Base-by-base conservation (phyloP, 2,888 invertebrate species). In the Drosophila maculinotata region DNA sequence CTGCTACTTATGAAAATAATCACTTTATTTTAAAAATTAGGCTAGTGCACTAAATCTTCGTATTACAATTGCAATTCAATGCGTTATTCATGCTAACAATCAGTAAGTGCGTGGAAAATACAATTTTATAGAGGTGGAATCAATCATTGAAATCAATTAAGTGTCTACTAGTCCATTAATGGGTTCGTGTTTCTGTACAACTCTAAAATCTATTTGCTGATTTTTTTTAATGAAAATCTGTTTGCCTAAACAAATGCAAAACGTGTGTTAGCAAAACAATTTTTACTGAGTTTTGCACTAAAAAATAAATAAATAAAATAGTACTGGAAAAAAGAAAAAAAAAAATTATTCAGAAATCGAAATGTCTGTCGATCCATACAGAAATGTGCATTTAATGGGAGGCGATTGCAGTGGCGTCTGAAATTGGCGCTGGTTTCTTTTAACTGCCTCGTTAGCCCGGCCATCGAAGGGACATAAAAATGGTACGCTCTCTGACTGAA, bases 371-470 rank as follows among this genome's bases (percentile, higher is more conserved):
- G 52, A 31, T 38, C 12, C 31, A 59, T 35, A 49, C 45, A 56
- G 65, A 80, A 72, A 87, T 77, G 74, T 81, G 85, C 79, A 74
- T 84, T 84, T 87, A 84, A 87, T 84, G 75, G 68, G 31, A 60
- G 42, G 36, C 72, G 72, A 66, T 76, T 69, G 73, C 73, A 65
- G 35, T 26, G 39, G 67, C 31, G 53, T 38, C 65, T 62, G 58
- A 59, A 86, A 72, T 79, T 68, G 77, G 49, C 58, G 74, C 42
- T 63, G 54, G 60, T 76, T 71, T 49, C 57, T 39, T 66, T 75
- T 70, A 87, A 87, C 82, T 70, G 75, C 82, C 85, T 80, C 85
- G 87, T 80, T 87, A 85, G 79, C 41, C 45, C 33, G 60, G 51
- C 66, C 79, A 67, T 66, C 51, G 57, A 76, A 57, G 59, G 31